Evolutionary conservation across 92 coral and sea anemone species (phyloP).

Genomic region (Actinernus sp.): DNA sequence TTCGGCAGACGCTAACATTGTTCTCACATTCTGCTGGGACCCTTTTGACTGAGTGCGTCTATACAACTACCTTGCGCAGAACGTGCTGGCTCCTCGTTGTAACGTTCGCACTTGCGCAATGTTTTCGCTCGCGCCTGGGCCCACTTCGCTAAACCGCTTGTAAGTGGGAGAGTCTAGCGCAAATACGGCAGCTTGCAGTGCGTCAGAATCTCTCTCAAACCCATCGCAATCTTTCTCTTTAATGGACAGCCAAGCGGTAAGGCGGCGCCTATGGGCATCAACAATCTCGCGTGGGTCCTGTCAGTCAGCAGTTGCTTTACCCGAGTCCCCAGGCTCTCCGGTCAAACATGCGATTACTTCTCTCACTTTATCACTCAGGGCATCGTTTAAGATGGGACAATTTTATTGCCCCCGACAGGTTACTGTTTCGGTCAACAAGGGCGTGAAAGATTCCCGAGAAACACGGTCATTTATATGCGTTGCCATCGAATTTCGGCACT

Average conservation of each 20-base stretch:
- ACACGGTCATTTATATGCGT: no score
- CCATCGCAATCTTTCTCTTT: conserved; percentile 27
- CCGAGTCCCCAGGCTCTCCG: conserved; percentile 40
- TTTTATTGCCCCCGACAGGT: no score
- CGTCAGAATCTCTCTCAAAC: conserved; percentile 40
- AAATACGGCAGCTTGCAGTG: conserved; percentile 50
- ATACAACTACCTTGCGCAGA: no score
- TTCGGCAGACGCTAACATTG: no score
- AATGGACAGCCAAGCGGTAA: conserved; percentile 26
- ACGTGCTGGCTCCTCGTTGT: conserved; percentile 13
- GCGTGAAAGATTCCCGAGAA: no score
- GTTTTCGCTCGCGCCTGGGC: conserved; percentile 34
- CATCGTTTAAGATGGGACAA: conserved; percentile 29
- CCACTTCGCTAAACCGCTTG: conserved; percentile 39
- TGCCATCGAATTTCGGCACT: no score
- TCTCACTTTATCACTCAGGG: conserved; percentile 22
- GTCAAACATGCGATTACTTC: conserved; percentile 33
- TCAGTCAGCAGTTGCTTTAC: conserved; percentile 33
- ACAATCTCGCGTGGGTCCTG: conserved; percentile 57
- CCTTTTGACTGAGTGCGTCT: no score
- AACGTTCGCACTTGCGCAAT: conserved; percentile 25
- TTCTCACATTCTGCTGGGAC: no score
- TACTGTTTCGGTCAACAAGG: no score
- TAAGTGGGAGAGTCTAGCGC: conserved; percentile 38
- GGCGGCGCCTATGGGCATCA: conserved; percentile 40